Conservation (phyloP, 35 echinoderm and acorn worm species). For the Diadema setosum region DNA sequence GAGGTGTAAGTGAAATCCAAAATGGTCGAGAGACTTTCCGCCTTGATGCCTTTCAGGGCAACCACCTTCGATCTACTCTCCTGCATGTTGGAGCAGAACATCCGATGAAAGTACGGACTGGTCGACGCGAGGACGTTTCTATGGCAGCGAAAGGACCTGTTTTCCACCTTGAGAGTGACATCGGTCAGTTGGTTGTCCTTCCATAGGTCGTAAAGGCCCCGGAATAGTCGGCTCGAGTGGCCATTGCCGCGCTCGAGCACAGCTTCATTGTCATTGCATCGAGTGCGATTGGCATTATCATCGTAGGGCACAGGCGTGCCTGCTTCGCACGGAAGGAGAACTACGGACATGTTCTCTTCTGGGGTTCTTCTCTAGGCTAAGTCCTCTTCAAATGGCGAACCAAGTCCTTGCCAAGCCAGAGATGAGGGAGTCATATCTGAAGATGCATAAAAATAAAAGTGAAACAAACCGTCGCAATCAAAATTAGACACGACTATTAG, state of each 20-base stretch:
- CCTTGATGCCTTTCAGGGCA: constrained; percentile 32
- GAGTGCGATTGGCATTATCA: no score
- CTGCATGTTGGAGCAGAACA: constrained; percentile 64
- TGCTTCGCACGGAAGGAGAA: no score
- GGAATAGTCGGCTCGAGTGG: constrained; percentile 3
- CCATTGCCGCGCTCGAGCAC: not conserved
- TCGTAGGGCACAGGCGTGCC: no score
- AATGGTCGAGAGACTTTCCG: constrained; percentile 39
- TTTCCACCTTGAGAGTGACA: constrained; percentile 28
- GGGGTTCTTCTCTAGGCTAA: no score
- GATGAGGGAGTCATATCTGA: no score
- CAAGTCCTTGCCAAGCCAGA: no score
- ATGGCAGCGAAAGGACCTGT: constrained; percentile 50
- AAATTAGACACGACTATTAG: no score
- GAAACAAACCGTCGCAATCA: no score
- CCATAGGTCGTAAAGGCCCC: constrained; percentile 3
- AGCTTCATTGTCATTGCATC: not conserved
- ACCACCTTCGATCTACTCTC: constrained; percentile 46
- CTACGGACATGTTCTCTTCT: no score
- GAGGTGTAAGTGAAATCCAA: constrained; percentile 53
- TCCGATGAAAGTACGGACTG: constrained; percentile 62
- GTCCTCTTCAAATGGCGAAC: no score
- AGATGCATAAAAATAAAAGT: no score
- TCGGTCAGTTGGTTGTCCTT: constrained; percentile 30
- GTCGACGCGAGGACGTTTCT: constrained; percentile 48